Percentiles rank a stretch among this genome's conserved stretches.
These are phyloP conservation scores for Megaceryle maxima DNA, from an alignment of 2,113 vertebrate genomes.

Conservation along the genomic window DNA sequence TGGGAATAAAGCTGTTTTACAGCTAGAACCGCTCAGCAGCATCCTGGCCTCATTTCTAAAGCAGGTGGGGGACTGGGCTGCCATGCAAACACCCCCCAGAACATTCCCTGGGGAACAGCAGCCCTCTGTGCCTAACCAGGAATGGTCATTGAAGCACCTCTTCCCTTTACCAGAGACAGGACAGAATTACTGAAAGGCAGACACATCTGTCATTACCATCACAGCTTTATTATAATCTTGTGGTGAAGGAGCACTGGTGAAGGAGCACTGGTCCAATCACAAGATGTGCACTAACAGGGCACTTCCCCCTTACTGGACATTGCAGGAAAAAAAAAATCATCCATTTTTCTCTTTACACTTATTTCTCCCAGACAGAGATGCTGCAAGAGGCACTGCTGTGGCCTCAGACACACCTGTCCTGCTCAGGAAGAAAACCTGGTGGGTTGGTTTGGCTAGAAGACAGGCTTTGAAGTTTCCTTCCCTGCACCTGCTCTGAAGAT, in stretches of 20 bases:
- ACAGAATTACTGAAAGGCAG: not conserved
- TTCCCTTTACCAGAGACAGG: fast-evolving
- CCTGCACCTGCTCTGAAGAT: not conserved
- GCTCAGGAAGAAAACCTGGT: not conserved
- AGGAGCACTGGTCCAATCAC: not conserved
- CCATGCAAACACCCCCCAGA: not conserved
- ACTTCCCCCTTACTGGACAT: not conserved
- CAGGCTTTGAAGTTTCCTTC: not conserved
- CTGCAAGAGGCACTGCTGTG: fast-evolving
- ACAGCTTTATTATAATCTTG: not conserved
- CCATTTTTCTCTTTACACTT: not conserved
- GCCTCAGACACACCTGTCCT: not conserved
- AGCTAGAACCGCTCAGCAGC: not conserved
- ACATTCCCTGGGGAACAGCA: not conserved
- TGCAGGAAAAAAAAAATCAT: not conserved
- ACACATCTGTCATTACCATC: not conserved
- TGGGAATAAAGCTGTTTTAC: fast-evolving
- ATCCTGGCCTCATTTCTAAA: not conserved
- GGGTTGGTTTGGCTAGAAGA: not conserved
- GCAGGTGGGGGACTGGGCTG: not conserved
- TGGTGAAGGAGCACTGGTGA: not conserved
- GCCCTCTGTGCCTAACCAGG: fast-evolving
- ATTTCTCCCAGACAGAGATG: not conserved
- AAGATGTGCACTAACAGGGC: not conserved
- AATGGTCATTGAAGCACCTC: fast-evolving